phyloP scores from a whole-genome alignment of 2,113 vertebrate genomes.

The Aegithalos caudatus region DNA sequence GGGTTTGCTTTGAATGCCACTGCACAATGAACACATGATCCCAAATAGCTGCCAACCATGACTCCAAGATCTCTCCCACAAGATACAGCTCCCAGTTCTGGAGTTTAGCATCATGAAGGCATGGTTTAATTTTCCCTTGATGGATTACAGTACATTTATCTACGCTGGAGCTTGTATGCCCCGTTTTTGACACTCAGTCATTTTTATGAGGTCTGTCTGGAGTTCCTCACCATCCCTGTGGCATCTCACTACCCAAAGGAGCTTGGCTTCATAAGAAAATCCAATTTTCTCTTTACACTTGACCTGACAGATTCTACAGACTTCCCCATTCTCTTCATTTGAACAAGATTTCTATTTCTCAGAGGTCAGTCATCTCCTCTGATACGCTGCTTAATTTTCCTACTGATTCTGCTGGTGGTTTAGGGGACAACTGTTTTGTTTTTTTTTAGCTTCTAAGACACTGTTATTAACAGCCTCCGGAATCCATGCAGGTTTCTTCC shows the following conservation, averaged over 20 bases:
- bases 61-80: background rate
- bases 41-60: rapidly evolving
- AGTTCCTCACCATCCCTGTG: background rate
- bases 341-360: background rate
- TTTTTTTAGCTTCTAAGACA: background rate
- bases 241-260: background rate
- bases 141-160: background rate
- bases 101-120: background rate
- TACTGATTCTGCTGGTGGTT: background rate
- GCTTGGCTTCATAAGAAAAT: background rate
- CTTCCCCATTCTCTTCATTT: background rate
- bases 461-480: background rate
- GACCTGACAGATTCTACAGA: background rate
- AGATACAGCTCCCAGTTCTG: background rate
- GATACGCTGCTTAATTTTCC: background rate
- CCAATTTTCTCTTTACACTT: background rate
- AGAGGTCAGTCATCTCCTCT: background rate
- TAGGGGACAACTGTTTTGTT: background rate
- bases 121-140: background rate
- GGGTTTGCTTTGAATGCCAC: background rate
- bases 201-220: slow-evolving; percentile 27
- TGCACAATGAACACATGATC: rapidly evolving
- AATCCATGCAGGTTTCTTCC: background rate
- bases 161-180: background rate
- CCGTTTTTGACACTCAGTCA: background rate